Evolutionary conservation across 2,113 vertebrate species (phyloP).

Genomic region (Myotis davidii): DNA sequence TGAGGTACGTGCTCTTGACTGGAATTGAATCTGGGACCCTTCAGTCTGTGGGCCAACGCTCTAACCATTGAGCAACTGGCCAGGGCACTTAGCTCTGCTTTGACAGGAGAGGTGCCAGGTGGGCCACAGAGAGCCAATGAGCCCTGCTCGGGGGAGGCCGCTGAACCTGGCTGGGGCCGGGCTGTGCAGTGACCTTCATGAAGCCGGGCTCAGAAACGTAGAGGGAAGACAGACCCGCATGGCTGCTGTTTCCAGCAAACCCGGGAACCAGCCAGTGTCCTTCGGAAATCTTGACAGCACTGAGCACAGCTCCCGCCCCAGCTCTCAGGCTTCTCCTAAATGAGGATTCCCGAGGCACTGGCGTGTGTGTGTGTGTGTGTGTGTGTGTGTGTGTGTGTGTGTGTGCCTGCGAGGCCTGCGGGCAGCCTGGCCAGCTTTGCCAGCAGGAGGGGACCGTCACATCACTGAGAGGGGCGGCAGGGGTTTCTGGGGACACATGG

Average conservation of each 20-base stretch:
- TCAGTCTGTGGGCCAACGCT: too few relatives aligned
- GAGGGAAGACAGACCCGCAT: not conserved
- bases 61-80: too few relatives aligned
- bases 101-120: not conserved
- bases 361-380: fast-evolving
- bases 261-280: not conserved
- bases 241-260: not conserved
- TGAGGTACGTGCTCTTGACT: too few relatives aligned
- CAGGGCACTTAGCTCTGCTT: too few relatives aligned
- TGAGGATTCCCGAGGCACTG: not conserved
- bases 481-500: not conserved
- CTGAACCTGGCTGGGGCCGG: not conserved
- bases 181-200: not conserved
- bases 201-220: constrained; percentile 5
- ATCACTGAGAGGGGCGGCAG: not conserved
- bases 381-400: fast-evolving
- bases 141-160: not conserved
- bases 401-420: not conserved
- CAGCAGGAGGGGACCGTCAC: not conserved
- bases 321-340: not conserved
- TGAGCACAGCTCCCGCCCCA: constrained; percentile 17
- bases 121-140: constrained; percentile 1
- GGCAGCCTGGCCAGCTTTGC: not conserved
- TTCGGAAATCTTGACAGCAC: not conserved
- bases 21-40: too few relatives aligned